Evolutionary conservation across 2,113 vertebrate genomes (phyloP).

Genomic region (Nothocercus nigrocapillus): DNA sequence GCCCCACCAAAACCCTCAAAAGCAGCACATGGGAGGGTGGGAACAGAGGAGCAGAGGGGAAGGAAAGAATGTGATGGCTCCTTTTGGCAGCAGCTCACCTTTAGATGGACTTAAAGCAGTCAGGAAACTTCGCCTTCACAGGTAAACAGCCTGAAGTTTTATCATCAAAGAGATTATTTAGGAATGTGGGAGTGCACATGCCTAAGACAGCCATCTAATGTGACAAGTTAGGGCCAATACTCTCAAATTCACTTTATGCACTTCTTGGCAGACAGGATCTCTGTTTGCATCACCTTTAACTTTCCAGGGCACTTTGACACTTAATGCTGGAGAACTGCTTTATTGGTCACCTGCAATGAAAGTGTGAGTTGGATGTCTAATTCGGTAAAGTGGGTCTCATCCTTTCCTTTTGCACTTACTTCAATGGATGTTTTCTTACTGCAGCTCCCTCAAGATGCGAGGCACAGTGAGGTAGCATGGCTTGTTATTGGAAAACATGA

Average conservation of each 20-base stretch:
- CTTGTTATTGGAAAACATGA: background rate
- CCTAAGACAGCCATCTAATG: background rate
- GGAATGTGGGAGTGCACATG: background rate
- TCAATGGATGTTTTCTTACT: background rate
- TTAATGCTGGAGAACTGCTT: background rate
- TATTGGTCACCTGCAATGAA: background rate
- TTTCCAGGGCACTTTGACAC: rapidly evolving
- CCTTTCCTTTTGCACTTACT: background rate
- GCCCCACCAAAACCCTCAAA: background rate
- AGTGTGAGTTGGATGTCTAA: rapidly evolving
- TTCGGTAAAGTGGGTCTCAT: background rate
- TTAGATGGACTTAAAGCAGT: background rate
- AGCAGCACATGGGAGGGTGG: background rate
- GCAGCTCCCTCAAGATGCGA: background rate
- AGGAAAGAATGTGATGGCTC: background rate
- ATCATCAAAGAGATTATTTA: background rate
- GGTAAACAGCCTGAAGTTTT: background rate
- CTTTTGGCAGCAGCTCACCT: background rate
- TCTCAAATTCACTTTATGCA: background rate
- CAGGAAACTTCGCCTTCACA: background rate
- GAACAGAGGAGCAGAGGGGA: background rate
- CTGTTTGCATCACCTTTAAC: background rate
- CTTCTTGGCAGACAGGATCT: background rate
- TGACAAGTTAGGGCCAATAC: background rate
- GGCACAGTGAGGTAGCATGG: background rate